Conservation (phyloP, 1,140 invertebrate genomes). For the Ostrea edulis region DNA sequence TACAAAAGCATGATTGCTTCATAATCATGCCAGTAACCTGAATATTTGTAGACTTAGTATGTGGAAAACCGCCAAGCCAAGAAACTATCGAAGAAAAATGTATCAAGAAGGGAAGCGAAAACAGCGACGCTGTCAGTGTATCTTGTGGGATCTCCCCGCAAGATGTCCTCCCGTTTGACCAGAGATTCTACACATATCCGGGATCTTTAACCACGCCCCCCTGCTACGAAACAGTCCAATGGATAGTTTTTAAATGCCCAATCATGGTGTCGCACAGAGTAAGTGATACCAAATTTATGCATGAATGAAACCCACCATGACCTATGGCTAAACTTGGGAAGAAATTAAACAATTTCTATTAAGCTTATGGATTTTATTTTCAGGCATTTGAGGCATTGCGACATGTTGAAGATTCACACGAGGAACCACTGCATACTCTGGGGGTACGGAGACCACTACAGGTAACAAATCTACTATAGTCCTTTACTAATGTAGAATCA, state of each 20-base stretch:
- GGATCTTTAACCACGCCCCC: conserved; percentile 87
- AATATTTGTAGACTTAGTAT: not conserved
- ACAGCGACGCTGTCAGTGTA: not conserved
- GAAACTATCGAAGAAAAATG: not conserved
- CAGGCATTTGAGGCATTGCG: conserved; percentile 23
- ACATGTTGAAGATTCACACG: not conserved
- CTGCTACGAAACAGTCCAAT: conserved; percentile 85
- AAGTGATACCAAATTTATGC: not conserved
- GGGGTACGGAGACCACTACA: conserved; percentile 20
- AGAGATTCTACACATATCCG: conserved; percentile 82
- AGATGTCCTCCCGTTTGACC: conserved; percentile 15
- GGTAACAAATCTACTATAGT: not conserved
- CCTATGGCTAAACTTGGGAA: not conserved
- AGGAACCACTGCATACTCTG: not conserved
- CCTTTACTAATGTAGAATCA: too few species aligned
- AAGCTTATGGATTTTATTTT: not conserved
- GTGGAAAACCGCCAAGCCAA: not conserved
- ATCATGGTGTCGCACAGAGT: conserved; percentile 8
- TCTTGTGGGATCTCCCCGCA: not conserved
- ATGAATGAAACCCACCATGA: not conserved
- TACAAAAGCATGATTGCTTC: too few species aligned
- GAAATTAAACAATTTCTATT: not conserved
- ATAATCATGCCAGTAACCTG: too few species aligned
- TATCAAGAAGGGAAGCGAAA: not conserved
- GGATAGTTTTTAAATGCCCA: conserved; percentile 82